Evolutionary conservation across 1,140 invertebrate genomes (phyloP).

Genomic region (Tetramorium parvispinum): DNA sequence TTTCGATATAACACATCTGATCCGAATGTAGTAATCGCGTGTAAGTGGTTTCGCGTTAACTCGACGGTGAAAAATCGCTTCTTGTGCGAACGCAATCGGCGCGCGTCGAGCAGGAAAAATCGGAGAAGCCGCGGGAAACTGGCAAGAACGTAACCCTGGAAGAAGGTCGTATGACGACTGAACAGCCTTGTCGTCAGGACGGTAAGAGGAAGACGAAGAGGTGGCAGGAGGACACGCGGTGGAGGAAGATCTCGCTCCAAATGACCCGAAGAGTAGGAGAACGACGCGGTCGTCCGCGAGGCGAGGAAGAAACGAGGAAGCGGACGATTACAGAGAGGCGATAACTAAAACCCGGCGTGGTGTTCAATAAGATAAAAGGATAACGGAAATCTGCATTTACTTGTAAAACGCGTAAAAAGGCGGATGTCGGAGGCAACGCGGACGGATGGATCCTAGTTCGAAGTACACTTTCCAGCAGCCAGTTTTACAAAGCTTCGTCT

Average conservation of each 20-base stretch:
- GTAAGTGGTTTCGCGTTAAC: neutral
- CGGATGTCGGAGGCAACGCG: neutral
- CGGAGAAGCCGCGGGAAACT: neutral
- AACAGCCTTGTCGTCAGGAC: conserved; percentile 54
- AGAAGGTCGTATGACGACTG: conserved; percentile 71
- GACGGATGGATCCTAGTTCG: conserved; percentile 44
- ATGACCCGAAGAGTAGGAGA: conserved; percentile 56
- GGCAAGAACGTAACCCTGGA: conserved; percentile 46
- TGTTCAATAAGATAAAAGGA: conserved; percentile 11
- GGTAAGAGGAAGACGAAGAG: conserved; percentile 65
- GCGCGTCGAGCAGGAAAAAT: conserved; percentile 1
- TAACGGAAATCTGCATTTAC: conserved; percentile 27
- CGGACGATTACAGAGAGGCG: conserved; percentile 49
- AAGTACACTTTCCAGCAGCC: conserved; percentile 40
- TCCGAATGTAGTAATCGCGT: conserved; percentile 13
- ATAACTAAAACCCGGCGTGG: conserved; percentile 6
- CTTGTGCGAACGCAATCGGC: conserved; percentile 12
- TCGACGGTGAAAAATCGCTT: neutral
- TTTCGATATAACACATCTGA: neutral
- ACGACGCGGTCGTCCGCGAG: conserved; percentile 29
- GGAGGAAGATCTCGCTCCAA: conserved; percentile 62
- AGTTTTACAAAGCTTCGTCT: neutral
- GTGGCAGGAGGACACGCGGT: conserved; percentile 48
- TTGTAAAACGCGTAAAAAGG: neutral
- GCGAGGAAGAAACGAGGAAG: conserved; percentile 55